Evolutionary conservation across 2,888 invertebrate species (phyloP), one percentile per base, ranked within the genome.

Genomic region (Thymelicus acteon): DNA sequence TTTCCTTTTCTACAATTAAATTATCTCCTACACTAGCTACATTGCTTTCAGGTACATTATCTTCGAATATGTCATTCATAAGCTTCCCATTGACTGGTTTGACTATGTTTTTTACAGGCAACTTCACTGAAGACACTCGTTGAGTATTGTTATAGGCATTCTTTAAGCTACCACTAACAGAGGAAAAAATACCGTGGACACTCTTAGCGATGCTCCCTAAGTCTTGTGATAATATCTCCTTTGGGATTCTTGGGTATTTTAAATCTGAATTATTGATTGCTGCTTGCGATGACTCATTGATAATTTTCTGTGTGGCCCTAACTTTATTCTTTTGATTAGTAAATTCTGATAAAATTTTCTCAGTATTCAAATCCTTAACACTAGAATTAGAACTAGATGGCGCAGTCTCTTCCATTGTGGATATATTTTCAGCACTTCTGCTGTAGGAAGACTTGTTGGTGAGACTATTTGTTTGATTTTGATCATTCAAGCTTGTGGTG

Each of bases 141-240:
- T 91, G 88, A 0, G 87, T 86, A 60, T 81, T 80, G 60, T 82
- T 86, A 73, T 94, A 94, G 2, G 91, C 94, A 77, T 88, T 89
- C 74, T 92, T 94, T 6, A 94, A 77, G 64, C 91, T 92, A 0
- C 93, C 94, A 6, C 93, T 92, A 0, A 94, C 89, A 0, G 91
- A 89, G 0, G 93, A 93, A 73, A 94, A 94, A 77, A 94, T 91
- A 0, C 94, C 94, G 5, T 94, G 94, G 0, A 94, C 93, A 80
- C 94, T 94, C 77, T 93, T 93, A 0, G 93, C 93, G 1, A 94
- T 89, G 72, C 85, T 91, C 0, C 93, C 92, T 0, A 93, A 77
- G 57, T 93, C 93, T 83, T 91, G 93, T 0, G 90, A 84, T 1
- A 93, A 69, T 0, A 92, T 76, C 73, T 93, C 93, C 79, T 92